A percentile compares a stretch with the other conserved stretches of the same genome.
phyloP scores from a whole-genome alignment of 2,113 vertebrate species.

The Oreocharis arfaki region DNA sequence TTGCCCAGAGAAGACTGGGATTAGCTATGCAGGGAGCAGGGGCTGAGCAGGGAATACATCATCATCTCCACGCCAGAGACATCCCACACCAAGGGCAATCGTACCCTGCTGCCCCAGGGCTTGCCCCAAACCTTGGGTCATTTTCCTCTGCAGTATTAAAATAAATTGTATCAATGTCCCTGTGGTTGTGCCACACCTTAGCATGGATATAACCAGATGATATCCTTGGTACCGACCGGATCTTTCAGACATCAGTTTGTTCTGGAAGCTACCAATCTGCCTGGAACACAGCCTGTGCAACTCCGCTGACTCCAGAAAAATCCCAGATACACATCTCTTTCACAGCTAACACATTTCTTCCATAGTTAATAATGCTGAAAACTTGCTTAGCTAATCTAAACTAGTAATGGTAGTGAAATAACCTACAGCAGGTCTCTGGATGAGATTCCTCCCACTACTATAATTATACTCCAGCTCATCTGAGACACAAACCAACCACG shows the following conservation, averaged over 20 bases:
- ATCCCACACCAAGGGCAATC: not conserved
- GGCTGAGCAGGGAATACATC: not conserved
- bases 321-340: not conserved
- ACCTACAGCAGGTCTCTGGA: not conserved
- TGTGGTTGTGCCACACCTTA: not conserved
- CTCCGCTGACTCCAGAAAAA: not conserved
- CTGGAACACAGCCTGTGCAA: not conserved
- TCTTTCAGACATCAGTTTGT: not conserved
- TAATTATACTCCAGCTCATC: not conserved
- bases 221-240: not conserved
- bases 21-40: not conserved
- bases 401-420: not conserved
- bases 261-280: not conserved
- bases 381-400: not conserved
- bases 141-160: not conserved
- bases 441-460: not conserved
- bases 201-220: not conserved
- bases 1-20: not conserved
- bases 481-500: not conserved
- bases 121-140: not conserved
- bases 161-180: not conserved
- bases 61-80: no score
- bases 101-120: not conserved
- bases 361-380: not conserved
- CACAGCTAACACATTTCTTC: not conserved